Evolutionary conservation across 2,888 invertebrate genomes (phyloP).

Genomic region (Galeopsomyia nigrocyanea): DNA sequence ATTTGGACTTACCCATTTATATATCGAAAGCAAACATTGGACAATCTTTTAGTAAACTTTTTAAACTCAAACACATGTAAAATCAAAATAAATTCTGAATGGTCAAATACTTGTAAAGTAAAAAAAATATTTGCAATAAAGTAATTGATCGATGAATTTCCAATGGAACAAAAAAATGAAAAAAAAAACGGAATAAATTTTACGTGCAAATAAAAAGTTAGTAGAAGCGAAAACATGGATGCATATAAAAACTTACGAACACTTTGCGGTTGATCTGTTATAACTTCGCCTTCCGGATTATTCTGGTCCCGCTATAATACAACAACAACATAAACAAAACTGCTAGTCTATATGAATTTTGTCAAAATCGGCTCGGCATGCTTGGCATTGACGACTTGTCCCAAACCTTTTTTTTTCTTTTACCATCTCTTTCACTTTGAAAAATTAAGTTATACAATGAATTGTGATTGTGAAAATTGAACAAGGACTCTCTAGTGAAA

Average conservation of each 20-base stretch:
- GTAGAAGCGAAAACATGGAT: conserved; percentile 46
- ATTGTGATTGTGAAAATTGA: conserved; percentile 3
- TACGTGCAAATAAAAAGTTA: conserved; percentile 30
- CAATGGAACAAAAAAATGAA: neutral
- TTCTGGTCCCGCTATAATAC: conserved; percentile 68
- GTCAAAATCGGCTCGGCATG: conserved; percentile 55
- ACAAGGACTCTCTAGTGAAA: conserved; percentile 7
- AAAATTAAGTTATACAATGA: conserved; percentile 23
- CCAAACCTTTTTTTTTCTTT: conserved; percentile 24
- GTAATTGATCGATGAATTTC: neutral
- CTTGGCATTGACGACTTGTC: conserved; percentile 57
- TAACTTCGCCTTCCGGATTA: conserved; percentile 62
- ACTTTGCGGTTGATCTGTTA: conserved; percentile 66
- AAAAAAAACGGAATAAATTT: neutral
- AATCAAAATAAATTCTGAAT: conserved; percentile 30
- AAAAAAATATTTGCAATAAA: neutral
- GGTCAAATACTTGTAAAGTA: neutral
- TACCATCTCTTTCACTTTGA: neutral
- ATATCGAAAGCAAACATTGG: neutral
- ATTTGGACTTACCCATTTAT: too few relatives aligned
- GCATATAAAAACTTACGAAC: conserved; percentile 62
- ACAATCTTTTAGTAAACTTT: neutral
- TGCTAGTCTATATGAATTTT: conserved; percentile 61
- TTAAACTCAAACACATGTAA: conserved; percentile 10
- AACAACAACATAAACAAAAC: conserved; percentile 68